These are phyloP conservation scores for Lasioglossum pauxillum DNA, from an alignment of 2,888 invertebrate species.

Conservation along the genomic window DNA sequence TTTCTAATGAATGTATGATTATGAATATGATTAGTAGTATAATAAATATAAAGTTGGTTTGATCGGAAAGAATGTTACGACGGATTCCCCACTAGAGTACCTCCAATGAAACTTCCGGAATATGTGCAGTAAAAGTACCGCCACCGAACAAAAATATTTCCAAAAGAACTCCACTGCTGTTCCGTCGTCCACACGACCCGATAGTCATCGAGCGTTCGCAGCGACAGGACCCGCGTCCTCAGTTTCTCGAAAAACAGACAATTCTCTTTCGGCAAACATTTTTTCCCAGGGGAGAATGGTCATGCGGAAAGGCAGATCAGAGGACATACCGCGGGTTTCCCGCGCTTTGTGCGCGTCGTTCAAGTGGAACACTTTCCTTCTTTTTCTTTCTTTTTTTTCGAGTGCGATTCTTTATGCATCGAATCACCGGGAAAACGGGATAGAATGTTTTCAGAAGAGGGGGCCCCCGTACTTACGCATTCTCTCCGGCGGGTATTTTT, in stretches of 20 bases:
- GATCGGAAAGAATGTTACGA: no score
- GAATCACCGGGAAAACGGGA: background rate
- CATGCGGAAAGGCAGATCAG: background rate
- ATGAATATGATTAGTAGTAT: no score
- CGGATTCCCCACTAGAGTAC: no score
- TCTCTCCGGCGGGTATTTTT: background rate
- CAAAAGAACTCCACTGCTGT: background rate
- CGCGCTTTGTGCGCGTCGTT: background rate
- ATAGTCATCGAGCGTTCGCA: background rate
- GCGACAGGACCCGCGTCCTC: background rate
- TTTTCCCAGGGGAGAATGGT: background rate
- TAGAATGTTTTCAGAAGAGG: slow-evolving; percentile 14
- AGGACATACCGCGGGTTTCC: background rate
- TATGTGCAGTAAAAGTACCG: background rate
- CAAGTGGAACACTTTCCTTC: background rate
- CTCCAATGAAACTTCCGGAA: background rate
- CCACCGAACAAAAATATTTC: background rate
- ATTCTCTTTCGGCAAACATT: background rate
- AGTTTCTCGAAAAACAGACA: slow-evolving; percentile 3
- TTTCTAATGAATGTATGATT: no score
- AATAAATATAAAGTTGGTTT: no score
- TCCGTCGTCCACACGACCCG: background rate
- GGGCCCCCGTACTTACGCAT: background rate
- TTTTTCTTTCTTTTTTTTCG: background rate
- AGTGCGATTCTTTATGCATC: slow-evolving; percentile 17